phyloP scores from a whole-genome alignment of 2,113 vertebrate species.

The Indicator maculatus region DNA sequence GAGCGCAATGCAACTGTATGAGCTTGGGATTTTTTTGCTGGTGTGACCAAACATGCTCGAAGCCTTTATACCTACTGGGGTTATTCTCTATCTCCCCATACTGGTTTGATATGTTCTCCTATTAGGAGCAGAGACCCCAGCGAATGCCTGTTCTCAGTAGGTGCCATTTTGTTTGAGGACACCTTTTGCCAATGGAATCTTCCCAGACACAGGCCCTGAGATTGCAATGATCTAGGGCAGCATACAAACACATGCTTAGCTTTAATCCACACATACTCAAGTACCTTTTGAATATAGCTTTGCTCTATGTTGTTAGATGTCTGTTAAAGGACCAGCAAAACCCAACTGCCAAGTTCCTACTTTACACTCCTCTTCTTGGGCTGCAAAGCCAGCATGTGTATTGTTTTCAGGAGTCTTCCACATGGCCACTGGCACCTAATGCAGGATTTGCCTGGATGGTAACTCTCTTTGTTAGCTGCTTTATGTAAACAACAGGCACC shows the following conservation, averaged over 20 bases:
- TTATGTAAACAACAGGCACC: background rate
- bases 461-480: conserved; percentile 32
- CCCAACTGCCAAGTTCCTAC: background rate
- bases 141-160: background rate
- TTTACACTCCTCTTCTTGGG: background rate
- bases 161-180: background rate
- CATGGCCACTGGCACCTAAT: conserved; percentile 21
- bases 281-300: conserved; percentile 15
- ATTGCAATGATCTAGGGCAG: conserved; percentile 9
- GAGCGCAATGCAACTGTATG: background rate
- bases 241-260: conserved; percentile 10
- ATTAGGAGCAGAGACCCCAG: background rate
- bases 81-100: background rate
- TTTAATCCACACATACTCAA: conserved; percentile 34
- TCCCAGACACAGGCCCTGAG: background rate
- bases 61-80: background rate
- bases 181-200: background rate
- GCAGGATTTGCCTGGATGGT: conserved; percentile 16
- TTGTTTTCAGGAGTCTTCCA: conserved; percentile 1
- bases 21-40: background rate
- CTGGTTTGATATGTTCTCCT: background rate
- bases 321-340: background rate
- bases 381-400: background rate
- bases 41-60: background rate
- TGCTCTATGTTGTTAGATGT: background rate